phyloP scores from a whole-genome alignment of 2,797 vertebrate species.

The Florisuga fusca region DNA sequence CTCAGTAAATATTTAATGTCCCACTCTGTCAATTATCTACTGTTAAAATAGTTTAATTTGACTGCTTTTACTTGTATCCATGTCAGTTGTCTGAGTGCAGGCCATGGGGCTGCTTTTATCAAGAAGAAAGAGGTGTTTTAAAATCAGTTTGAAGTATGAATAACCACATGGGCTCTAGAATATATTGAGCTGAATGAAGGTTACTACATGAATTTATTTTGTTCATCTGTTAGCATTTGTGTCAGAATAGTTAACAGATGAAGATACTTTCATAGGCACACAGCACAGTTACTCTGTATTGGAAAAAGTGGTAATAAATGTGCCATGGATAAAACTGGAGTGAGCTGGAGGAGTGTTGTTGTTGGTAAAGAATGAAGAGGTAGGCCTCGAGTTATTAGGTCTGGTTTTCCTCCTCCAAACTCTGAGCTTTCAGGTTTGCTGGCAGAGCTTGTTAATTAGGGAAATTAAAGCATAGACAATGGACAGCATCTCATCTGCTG shows the following conservation, averaged over 20 bases:
- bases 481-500: background rate
- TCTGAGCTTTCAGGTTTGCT: background rate
- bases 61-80: background rate
- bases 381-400: background rate
- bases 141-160: background rate
- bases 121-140: background rate
- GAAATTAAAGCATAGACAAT: background rate
- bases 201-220: background rate
- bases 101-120: background rate
- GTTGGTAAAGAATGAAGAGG: background rate
- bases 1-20: background rate
- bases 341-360: background rate
- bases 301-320: background rate
- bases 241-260: background rate
- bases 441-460: background rate
- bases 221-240: background rate
- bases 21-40: background rate
- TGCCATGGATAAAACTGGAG: background rate
- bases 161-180: background rate
- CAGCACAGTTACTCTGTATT: background rate
- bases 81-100: background rate
- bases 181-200: background rate
- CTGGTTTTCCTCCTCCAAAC: background rate
- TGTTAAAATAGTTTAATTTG: background rate
- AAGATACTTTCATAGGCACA: background rate